Evolutionary conservation across 2,888 invertebrate genomes (phyloP).

Genomic region (Catonia carolina): DNA sequence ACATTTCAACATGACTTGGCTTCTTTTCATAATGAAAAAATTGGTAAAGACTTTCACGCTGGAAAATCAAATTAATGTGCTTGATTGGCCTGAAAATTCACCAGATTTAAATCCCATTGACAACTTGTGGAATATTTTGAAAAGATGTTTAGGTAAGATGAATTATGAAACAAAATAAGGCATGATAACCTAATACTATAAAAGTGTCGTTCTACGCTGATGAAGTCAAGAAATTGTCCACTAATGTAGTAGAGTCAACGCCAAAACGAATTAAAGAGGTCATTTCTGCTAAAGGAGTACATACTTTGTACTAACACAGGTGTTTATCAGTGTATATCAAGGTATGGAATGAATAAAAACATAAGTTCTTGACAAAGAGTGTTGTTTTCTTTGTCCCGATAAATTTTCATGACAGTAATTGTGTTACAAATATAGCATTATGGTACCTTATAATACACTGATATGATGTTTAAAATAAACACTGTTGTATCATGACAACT

Average conservation of each 20-base stretch:
- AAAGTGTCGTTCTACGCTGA: not conserved
- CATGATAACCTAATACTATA: not conserved
- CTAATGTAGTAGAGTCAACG: not conserved
- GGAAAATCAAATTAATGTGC: not conserved
- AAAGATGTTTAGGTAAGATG: constrained; percentile 1
- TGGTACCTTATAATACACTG: no score
- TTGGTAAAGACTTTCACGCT: not conserved
- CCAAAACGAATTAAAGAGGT: not conserved
- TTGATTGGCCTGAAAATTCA: not conserved
- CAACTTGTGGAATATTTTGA: constrained; percentile 7
- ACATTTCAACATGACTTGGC: constrained; percentile 6
- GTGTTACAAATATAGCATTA: no score
- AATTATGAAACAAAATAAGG: not conserved
- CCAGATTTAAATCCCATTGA: constrained; percentile 1
- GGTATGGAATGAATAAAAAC: not conserved
- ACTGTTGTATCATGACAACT: no score
- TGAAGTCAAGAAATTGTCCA: not conserved
- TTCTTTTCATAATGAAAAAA: not conserved
- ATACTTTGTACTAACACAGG: no score
- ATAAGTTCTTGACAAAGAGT: no score
- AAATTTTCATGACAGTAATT: no score
- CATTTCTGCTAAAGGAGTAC: not conserved
- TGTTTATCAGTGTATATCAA: no score
- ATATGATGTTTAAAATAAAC: no score
- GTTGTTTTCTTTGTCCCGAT: no score